Evolutionary conservation across 2,113 vertebrate genomes (phyloP).

Genomic region (Vulpes ferrilata): DNA sequence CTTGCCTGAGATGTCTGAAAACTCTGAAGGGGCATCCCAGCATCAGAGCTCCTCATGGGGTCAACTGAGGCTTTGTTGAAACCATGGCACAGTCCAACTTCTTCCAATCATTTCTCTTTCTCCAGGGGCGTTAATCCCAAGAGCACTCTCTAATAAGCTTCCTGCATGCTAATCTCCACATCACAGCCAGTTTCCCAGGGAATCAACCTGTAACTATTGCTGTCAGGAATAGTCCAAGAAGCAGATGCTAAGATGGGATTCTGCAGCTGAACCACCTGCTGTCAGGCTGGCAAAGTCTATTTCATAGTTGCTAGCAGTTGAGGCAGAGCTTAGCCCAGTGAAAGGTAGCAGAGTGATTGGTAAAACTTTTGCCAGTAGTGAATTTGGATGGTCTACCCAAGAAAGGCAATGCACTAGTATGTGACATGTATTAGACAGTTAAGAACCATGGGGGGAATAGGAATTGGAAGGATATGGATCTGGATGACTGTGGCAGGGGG

Average conservation of each 20-base stretch:
- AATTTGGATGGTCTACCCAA: not conserved
- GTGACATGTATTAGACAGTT: not conserved
- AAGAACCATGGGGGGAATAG: not conserved
- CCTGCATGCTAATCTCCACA: not conserved
- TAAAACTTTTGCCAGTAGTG: not conserved
- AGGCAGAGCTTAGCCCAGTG: not conserved
- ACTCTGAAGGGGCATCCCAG: not conserved
- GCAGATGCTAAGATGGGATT: not conserved
- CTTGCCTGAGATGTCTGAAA: not conserved
- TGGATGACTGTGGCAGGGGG: not conserved
- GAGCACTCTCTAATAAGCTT: not conserved
- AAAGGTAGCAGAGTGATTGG: not conserved
- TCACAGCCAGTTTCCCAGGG: not conserved
- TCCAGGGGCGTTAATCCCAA: not conserved
- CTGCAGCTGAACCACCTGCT: not conserved
- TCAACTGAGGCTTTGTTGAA: not conserved
- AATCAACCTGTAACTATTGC: not conserved
- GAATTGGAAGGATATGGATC: not conserved
- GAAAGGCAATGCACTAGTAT: not conserved
- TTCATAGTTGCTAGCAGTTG: not conserved
- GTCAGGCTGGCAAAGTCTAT: not conserved
- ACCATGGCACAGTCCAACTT: not conserved
- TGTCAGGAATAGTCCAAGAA: not conserved
- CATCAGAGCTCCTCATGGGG: not conserved
- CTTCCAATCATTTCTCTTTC: not conserved